Evolutionary conservation across 2,888 invertebrate genomes (phyloP), one percentile per base, ranked within the genome.

Genomic region (Eustalomyia histrio): DNA sequence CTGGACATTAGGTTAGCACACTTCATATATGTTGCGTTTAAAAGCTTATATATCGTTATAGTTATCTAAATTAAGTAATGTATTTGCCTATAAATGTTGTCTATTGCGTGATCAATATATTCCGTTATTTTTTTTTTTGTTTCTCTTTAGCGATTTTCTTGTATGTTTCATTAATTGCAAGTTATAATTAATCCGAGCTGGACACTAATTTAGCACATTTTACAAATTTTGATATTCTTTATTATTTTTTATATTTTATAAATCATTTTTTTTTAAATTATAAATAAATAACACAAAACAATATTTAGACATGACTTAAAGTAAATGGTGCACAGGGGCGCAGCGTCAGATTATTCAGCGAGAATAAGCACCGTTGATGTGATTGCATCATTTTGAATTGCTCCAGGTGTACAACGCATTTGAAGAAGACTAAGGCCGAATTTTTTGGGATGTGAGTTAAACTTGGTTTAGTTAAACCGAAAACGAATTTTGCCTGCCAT

Each of bases 161-260:
- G 7, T 60, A 35, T 35, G 35, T 60, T 60, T 60, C 17, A 12
- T 35, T 60, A 29, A 60, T 60, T 60, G 39, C 35, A 57, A 57
- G 16, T 18, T 29, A 14, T 57, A 18, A 9, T 8, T 29, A 12
- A 57, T 67, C 8, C 39, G 18, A 35, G 35, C 53, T 55, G 67
- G 53, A 55, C 67, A 53, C 29, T 65, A 65, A 65, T 65, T 53
- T 67, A 67, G 35, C 55, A 67, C 67, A 67, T 67, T 67, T 67
- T 55, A 12, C 14, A 16, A 35, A 67, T 55, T 57, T 39, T 53
- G 12, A 65, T 53, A 21, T 21, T 21, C 4, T 21, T 21, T 21
- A 4, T 21, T 21, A 3, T 21, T 21, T 21, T 21, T 21, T 21
- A 3, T 21, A 3, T 21, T 3, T 21, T 21, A 3, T 3, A 21